A percentile compares a stretch with the other conserved stretches of the same genome.
Evolutionary conservation across 1,140 invertebrate species (phyloP).

Genomic region (Sycobia sp.): DNA sequence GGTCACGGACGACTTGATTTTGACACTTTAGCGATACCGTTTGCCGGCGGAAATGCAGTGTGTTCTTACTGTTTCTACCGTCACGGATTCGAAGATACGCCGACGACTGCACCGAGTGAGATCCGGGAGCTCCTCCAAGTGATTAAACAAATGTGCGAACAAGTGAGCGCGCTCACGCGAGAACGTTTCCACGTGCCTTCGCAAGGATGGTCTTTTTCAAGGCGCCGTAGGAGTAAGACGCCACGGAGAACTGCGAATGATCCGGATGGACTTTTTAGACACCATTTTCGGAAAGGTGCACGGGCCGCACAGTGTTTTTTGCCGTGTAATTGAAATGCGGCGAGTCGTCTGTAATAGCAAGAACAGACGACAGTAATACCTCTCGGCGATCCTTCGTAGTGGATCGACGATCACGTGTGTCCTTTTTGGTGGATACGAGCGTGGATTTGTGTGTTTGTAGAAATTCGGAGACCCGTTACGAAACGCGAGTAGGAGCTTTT

Average conservation of each 20-base stretch:
- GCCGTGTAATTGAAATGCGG: background rate
- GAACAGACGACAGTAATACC: too few species aligned
- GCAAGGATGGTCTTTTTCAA: too few species aligned
- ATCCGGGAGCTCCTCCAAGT: too few species aligned
- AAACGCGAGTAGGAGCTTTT: background rate
- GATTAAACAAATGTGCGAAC: too few species aligned
- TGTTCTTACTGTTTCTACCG: background rate
- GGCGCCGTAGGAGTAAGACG: too few species aligned
- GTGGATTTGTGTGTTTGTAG: background rate
- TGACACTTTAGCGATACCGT: background rate
- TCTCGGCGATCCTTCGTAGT: background rate
- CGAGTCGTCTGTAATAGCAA: background rate
- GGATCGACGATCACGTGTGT: background rate
- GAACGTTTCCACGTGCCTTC: too few species aligned
- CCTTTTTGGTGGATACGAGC: background rate
- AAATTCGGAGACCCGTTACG: background rate
- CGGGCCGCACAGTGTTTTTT: too few species aligned
- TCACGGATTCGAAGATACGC: background rate
- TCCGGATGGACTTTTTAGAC: too few species aligned
- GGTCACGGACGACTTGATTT: background rate
- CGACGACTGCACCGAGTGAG: too few species aligned
- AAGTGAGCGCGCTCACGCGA: too few species aligned
- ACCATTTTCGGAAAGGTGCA: too few species aligned
- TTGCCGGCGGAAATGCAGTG: background rate
- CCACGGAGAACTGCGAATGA: too few species aligned